Evolutionary conservation across 1,140 invertebrate species (phyloP).

Genomic region (Atta texana): DNA sequence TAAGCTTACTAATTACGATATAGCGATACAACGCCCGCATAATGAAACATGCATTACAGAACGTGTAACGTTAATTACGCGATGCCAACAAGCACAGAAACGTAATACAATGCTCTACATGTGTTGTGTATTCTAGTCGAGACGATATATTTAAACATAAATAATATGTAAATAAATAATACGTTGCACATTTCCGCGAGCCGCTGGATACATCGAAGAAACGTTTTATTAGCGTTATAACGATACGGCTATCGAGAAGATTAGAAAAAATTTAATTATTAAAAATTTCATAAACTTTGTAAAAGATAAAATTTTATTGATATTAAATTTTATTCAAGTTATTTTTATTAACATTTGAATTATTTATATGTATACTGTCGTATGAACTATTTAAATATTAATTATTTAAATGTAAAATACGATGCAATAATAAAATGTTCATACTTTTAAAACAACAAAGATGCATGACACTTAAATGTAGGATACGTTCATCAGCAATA

Average conservation of each 20-base stretch:
- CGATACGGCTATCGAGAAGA: constrained; percentile 22
- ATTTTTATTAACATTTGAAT: not conserved
- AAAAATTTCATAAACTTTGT: not conserved
- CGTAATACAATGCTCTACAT: constrained; percentile 39
- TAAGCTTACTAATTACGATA: constrained; percentile 62
- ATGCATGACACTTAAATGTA: constrained; percentile 12
- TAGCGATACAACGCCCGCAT: constrained; percentile 54
- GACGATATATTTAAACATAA: constrained; percentile 53
- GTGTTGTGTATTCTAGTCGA: constrained; percentile 39
- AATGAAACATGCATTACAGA: constrained; percentile 59
- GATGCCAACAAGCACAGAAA: constrained; percentile 54
- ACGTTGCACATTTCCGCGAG: constrained; percentile 12
- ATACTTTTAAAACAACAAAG: constrained; percentile 8
- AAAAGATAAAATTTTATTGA: constrained; percentile 6
- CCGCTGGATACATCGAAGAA: not conserved
- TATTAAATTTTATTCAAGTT: constrained; percentile 14
- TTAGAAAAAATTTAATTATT: constrained; percentile 49
- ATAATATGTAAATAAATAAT: constrained; percentile 52
- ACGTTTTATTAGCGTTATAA: constrained; percentile 10
- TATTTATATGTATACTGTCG: not conserved
- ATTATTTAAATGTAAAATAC: not conserved
- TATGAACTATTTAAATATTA: not conserved
- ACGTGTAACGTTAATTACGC: constrained; percentile 61
- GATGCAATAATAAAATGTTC: not conserved
- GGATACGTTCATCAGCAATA: constrained; percentile 53